Evolutionary conservation across 2,888 invertebrate species (phyloP).

Genomic region (Troides oblongomaculatus): DNA sequence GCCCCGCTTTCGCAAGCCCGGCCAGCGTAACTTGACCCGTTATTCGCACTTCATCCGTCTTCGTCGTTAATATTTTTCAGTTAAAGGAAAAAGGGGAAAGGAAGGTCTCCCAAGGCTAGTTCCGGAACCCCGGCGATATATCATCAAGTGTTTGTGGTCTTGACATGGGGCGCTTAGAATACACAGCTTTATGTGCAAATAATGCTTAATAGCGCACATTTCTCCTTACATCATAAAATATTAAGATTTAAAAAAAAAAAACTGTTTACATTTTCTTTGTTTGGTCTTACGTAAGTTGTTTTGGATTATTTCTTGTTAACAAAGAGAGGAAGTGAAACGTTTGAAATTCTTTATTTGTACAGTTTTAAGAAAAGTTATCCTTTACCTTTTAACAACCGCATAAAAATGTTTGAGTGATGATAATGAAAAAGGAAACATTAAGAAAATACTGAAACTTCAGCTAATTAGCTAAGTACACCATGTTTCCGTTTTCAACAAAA

Average conservation of each 20-base stretch:
- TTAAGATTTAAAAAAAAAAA: conserved; percentile 4
- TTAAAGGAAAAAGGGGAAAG: conserved; percentile 23
- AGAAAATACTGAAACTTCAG: no score
- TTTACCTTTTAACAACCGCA: no score
- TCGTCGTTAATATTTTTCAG: conserved; percentile 28
- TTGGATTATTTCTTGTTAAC: no score
- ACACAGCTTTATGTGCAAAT: conserved; percentile 31
- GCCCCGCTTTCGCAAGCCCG: conserved; percentile 30
- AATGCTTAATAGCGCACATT: conserved; percentile 29
- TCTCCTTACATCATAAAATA: conserved; percentile 23
- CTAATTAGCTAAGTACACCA: no score
- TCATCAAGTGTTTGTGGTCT: conserved; percentile 53
- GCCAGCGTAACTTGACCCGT: conserved; percentile 35
- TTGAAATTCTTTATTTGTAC: no score
- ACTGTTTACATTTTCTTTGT: background rate
- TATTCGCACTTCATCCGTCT: conserved; percentile 32
- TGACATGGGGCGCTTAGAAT: conserved; percentile 49
- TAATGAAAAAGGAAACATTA: no score
- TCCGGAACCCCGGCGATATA: conserved; percentile 44
- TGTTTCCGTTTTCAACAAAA: no score
- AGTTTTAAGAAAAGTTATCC: no score
- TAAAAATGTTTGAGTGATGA: no score
- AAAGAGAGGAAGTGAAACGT: no score
- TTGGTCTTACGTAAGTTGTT: background rate
- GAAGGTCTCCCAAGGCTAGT: conserved; percentile 29